These are phyloP conservation scores for Leptocoma aspasia DNA, from an alignment of 2,113 vertebrate genomes.

Conservation along the genomic window DNA sequence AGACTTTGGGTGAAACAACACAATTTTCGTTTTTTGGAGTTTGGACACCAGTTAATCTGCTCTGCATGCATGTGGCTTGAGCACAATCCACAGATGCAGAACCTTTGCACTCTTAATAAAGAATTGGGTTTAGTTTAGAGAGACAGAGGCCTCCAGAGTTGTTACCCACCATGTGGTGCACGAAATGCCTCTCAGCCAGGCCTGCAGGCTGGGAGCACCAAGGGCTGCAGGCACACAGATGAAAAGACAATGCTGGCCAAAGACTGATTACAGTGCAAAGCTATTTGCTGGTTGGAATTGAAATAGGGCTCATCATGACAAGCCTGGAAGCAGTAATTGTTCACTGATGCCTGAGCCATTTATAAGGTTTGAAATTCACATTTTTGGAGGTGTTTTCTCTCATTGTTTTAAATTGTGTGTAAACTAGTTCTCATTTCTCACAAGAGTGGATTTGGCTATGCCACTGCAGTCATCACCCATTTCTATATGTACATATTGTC, in stretches of 20 bases:
- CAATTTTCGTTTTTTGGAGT: rapidly evolving
- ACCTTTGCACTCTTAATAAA: background rate
- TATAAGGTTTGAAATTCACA: background rate
- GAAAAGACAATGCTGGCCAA: background rate
- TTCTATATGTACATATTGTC: background rate
- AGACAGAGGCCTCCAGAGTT: background rate
- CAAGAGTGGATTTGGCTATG: background rate
- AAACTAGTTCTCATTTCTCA: background rate
- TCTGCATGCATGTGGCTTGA: background rate
- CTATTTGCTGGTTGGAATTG: background rate
- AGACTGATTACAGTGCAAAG: background rate
- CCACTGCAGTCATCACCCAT: background rate
- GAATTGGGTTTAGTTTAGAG: background rate
- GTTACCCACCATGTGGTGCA: background rate
- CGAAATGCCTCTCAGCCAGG: background rate
- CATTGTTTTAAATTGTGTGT: background rate
- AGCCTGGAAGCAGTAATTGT: background rate
- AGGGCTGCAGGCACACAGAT: background rate
- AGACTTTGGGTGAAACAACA: background rate
- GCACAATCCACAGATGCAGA: background rate
- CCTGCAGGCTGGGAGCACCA: background rate
- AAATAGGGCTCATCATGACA: background rate
- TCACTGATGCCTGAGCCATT: background rate
- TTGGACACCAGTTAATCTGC: background rate
- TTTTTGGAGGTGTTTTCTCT: background rate